Evolutionary conservation across 2,797 vertebrate genomes (phyloP), one percentile per base, ranked within the genome.

Genomic region (Danio aesculapii): DNA sequence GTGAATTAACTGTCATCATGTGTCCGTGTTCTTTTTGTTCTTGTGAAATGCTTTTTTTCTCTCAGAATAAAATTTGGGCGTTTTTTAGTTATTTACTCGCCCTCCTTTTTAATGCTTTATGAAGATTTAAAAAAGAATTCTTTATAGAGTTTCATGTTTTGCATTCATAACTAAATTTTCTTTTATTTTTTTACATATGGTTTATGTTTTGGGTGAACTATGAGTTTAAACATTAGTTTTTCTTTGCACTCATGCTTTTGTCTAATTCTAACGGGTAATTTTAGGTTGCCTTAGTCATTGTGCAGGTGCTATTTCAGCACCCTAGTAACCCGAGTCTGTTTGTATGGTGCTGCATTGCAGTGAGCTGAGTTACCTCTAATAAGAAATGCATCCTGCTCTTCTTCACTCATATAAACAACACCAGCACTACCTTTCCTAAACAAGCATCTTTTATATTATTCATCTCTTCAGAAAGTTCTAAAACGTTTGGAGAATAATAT

Each of bases 401-500:
- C 30, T 30, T 30, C 30, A 30, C 30, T 30, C 30, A 30, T 30
- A 30, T 30, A 30, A 30, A 30, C 30, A 30, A 30, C 30, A 4
- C 12, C 52, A 67, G 6, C 6, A 2, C 63, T 66, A 12, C 16
- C n/a, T 49, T 11, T 59, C 41, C 13, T 30, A 39, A 70, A 62
- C 17, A 69, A 1, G 16, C 8, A 19, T 13, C 5, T n/a, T 74
- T 43, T 80, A 61, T 81, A 13, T 87, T 59, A 85, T 83, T 86
- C 61, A 67, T 79, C 58, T 47, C 74, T 72, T 63, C 62, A 82
- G 81, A 83, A 78, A 66, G 78, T 46, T 80, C 72, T 67, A 72
- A 75, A 81, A 67, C 71, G 79, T 69, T 49, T 44, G n/a, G 55
- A 70, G 30, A 30, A 30, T 30, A 71, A 21, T 77, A 74, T 58